Conservation (phyloP, 2,797 vertebrate genomes). For the Periparus ater region DNA sequence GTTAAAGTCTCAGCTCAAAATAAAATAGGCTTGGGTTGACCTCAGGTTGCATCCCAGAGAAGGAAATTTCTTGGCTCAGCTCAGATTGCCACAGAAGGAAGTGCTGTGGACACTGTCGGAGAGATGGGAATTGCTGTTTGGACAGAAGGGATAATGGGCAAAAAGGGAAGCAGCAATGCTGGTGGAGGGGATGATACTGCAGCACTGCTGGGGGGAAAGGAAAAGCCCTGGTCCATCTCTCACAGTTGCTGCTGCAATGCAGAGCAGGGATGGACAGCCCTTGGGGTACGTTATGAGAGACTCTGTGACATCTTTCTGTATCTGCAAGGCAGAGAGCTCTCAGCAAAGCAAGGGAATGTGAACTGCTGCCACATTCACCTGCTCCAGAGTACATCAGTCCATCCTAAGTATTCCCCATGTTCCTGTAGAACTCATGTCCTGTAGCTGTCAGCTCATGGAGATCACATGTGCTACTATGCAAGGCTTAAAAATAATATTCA, state of each 20-base stretch:
- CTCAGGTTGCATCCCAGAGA: neutral
- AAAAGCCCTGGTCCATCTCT: neutral
- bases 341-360: neutral
- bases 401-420: neutral
- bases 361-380: neutral
- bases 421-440: neutral
- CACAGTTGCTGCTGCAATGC: neutral
- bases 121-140: neutral
- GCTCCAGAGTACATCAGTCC: neutral
- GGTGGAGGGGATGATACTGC: neutral
- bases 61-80: neutral
- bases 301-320: neutral
- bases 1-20: conserved; percentile 25
- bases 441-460: neutral
- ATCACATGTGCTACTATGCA: neutral
- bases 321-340: neutral
- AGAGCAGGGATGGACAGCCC: neutral
- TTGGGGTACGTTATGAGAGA: neutral
- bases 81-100: neutral
- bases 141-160: neutral
- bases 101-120: fast-evolving
- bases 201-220: neutral
- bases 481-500: neutral
- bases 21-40: neutral
- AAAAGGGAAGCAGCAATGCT: neutral